Percentiles rank a stretch among this genome's conserved stretches.
Evolutionary conservation across 1,140 invertebrate species (phyloP).

Genomic region (Ooceraea biroi): DNA sequence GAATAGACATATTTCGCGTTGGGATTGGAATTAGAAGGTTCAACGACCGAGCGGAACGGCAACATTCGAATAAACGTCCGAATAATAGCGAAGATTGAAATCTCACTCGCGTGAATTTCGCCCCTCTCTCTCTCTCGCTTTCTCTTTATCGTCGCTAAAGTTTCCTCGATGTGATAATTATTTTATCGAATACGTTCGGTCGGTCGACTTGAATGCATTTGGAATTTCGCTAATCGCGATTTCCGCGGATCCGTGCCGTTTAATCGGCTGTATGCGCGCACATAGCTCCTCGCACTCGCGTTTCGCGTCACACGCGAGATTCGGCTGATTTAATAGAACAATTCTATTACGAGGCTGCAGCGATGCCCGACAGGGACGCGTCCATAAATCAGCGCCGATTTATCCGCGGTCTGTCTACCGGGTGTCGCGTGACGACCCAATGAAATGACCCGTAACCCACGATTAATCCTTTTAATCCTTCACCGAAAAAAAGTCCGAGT

Average conservation of each 20-base stretch:
- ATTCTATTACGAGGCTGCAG: slow-evolving; percentile 41
- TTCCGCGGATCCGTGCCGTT: slow-evolving; percentile 1
- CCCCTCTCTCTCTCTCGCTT: no score
- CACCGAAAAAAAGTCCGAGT: background rate
- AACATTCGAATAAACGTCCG: no score
- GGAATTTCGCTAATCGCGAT: slow-evolving; percentile 6
- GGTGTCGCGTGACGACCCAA: slow-evolving; percentile 10
- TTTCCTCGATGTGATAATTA: no score
- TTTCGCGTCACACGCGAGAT: background rate
- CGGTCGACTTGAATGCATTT: background rate
- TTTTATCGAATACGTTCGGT: background rate
- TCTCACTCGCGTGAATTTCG: no score
- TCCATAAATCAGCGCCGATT: slow-evolving; percentile 47
- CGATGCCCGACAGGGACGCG: slow-evolving; percentile 16
- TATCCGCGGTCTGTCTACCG: slow-evolving; percentile 12
- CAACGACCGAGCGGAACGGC: no score
- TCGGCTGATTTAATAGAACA: slow-evolving; percentile 42
- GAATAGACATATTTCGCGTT: no score
- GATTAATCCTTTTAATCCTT: background rate
- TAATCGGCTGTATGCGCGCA: slow-evolving; percentile 4
- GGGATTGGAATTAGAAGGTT: no score
- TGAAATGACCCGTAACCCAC: background rate
- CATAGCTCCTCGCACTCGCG: slow-evolving; percentile 7
- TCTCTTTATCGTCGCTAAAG: no score
- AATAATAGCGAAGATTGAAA: no score